These are phyloP conservation scores for Hyperoplus lanceolatus DNA, from an alignment of 2,797 vertebrate species.

Conservation along the genomic window DNA sequence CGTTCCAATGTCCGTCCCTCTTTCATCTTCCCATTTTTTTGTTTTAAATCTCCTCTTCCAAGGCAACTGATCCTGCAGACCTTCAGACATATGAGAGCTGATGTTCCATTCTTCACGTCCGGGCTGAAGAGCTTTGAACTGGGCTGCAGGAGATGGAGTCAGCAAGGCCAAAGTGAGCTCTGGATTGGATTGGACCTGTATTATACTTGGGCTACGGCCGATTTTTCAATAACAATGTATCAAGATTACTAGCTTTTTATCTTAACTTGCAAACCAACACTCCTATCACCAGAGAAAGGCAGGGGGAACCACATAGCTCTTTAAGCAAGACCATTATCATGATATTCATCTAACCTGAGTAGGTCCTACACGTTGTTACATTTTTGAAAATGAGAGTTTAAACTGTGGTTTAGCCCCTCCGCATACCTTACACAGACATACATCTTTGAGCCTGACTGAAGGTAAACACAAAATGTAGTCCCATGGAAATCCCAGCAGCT, in stretches of 20 bases:
- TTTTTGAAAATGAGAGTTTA: not conserved
- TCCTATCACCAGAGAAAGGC: not conserved
- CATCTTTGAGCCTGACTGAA: slow-evolving; percentile 34
- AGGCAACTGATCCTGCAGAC: slow-evolving; percentile 69
- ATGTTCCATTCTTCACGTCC: slow-evolving; percentile 55
- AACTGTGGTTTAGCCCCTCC: slow-evolving; percentile 6
- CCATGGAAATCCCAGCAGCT: slow-evolving; percentile 11
- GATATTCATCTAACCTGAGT: not conserved
- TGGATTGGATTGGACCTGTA: slow-evolving; percentile 16
- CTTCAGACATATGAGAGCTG: slow-evolving; percentile 61
- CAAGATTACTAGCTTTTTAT: not conserved
- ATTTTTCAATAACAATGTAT: slow-evolving; percentile 1
- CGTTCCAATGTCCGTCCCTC: slow-evolving; percentile 51
- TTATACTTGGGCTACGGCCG: not conserved
- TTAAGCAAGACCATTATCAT: not conserved
- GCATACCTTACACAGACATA: slow-evolving; percentile 16
- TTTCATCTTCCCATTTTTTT: slow-evolving; percentile 64
- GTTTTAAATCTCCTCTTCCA: slow-evolving; percentile 74
- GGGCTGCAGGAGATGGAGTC: slow-evolving; percentile 45
- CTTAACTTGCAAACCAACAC: slow-evolving; percentile 5
- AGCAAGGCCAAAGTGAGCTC: slow-evolving; percentile 24
- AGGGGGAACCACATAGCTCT: slow-evolving; percentile 3
- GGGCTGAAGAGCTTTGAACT: slow-evolving; percentile 60
- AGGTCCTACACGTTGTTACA: not conserved
- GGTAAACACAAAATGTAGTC: slow-evolving; percentile 28